A percentile compares a stretch with the other conserved stretches of the same genome.
These are phyloP conservation scores for Eupristina koningsbergeri DNA, from an alignment of 1,140 invertebrate genomes.

Conservation along the genomic window DNA sequence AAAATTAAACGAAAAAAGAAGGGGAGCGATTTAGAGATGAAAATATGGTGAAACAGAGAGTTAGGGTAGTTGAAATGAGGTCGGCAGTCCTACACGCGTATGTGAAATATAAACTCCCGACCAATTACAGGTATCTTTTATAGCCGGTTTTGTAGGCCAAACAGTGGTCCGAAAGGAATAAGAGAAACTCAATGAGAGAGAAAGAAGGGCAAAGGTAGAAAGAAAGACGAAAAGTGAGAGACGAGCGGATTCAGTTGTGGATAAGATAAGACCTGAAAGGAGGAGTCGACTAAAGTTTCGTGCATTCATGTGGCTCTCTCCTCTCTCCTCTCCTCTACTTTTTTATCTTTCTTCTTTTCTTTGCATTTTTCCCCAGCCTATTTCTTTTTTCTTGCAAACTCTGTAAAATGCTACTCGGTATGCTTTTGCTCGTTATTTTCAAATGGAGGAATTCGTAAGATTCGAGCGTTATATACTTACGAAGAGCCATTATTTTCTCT, in stretches of 20 bases:
- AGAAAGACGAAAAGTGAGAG: slow-evolving; percentile 43
- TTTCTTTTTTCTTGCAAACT: slow-evolving; percentile 24
- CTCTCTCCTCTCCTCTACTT: slow-evolving; percentile 5
- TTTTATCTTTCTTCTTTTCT: neutral
- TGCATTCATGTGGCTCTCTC: neutral
- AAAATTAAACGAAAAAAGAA: slow-evolving; percentile 6
- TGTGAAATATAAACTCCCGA: slow-evolving; percentile 22
- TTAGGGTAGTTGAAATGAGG: neutral
- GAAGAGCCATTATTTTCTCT: slow-evolving; percentile 39
- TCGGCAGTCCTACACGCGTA: neutral
- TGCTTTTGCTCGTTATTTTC: slow-evolving; percentile 42
- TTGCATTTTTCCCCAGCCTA: neutral
- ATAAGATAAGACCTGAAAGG: slow-evolving; percentile 65
- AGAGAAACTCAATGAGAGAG: slow-evolving; percentile 32
- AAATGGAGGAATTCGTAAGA: slow-evolving; percentile 46
- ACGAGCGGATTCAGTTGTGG: slow-evolving; percentile 51
- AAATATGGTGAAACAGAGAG: neutral
- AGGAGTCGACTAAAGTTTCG: slow-evolving; percentile 48
- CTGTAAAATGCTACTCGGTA: slow-evolving; percentile 22
- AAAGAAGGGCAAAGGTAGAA: neutral
- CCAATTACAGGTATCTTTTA: slow-evolving; percentile 51
- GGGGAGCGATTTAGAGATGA: neutral
- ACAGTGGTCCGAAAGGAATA: slow-evolving; percentile 6
- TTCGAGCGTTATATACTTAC: slow-evolving; percentile 29
- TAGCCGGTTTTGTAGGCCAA: slow-evolving; percentile 59